A percentile compares a stretch with the other conserved stretches of the same genome.
Evolutionary conservation across 2,797 vertebrate species (phyloP).

Genomic region (Pseudochirops corinnae): DNA sequence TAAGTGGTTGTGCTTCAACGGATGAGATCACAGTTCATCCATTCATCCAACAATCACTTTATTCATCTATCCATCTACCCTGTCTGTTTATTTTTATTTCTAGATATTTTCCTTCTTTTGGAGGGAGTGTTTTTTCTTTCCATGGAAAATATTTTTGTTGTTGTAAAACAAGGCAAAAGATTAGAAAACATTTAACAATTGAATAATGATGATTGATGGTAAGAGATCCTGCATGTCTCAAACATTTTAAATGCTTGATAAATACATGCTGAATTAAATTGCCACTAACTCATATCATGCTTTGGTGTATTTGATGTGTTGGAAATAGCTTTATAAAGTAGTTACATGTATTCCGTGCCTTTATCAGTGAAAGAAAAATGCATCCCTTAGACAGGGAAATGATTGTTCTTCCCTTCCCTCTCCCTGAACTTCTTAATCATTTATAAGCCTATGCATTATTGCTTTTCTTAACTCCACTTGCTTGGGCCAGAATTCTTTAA

Average conservation of each 20-base stretch:
- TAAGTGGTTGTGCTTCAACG: not conserved
- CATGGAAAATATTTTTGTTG: not conserved
- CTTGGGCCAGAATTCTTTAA: not conserved
- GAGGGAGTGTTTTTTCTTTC: not conserved
- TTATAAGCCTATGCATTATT: not conserved
- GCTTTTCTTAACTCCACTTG: conserved; percentile 5
- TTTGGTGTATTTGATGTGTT: conserved; percentile 27
- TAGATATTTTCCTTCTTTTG: not conserved
- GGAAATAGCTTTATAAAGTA: not conserved
- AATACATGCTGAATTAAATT: not conserved
- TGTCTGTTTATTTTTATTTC: not conserved
- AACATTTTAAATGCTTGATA: conserved; percentile 30
- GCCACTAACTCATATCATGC: not conserved
- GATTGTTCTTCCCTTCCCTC: not conserved
- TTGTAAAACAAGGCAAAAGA: not conserved
- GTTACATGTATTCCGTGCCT: not conserved
- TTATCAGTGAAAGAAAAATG: conserved; percentile 18
- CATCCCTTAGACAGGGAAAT: not conserved
- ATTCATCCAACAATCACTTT: not conserved
- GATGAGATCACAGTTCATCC: not conserved
- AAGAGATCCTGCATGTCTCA: not conserved
- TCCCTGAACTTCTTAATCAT: not conserved
- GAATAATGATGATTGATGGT: not conserved
- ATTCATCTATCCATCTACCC: not conserved
- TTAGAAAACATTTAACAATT: not conserved